A percentile compares a stretch with the other conserved stretches of the same genome.
Evolutionary conservation across 2,113 vertebrate genomes (phyloP).

Genomic region (Cinclus mexicanus): DNA sequence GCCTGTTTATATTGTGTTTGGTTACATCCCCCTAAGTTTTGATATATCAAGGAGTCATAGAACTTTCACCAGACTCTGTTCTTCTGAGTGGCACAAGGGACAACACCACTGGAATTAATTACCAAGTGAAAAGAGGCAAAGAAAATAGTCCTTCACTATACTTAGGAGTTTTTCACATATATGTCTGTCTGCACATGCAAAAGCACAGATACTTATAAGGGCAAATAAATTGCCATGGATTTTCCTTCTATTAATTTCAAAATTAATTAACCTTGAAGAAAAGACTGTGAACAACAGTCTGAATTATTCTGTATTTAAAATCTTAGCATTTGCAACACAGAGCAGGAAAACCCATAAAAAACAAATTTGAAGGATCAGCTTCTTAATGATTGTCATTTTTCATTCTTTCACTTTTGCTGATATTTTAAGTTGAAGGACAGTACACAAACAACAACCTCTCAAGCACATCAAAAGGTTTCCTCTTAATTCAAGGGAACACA

Average conservation of each 20-base stretch:
- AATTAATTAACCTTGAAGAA: not conserved
- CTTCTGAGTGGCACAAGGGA: not conserved
- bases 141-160: not conserved
- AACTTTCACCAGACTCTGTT: not conserved
- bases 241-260: not conserved
- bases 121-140: not conserved
- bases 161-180: not conserved
- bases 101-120: not conserved
- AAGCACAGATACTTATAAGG: not conserved
- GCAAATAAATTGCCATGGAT: not conserved
- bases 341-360: constrained; percentile 12
- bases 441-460: not conserved
- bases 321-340: not conserved
- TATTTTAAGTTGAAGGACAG: constrained; percentile 45
- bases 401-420: not conserved
- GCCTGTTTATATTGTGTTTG: not conserved
- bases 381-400: constrained; percentile 35
- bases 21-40: not conserved
- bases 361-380: constrained; percentile 12
- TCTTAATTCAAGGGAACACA: not conserved
- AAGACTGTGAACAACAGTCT: not conserved
- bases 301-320: not conserved
- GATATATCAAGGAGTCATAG: not conserved
- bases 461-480: not conserved
- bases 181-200: not conserved